A percentile compares a stretch with the other conserved stretches of the same genome.
phyloP scores from a whole-genome alignment of 2,797 vertebrate species.

The Danio kyathit region DNA sequence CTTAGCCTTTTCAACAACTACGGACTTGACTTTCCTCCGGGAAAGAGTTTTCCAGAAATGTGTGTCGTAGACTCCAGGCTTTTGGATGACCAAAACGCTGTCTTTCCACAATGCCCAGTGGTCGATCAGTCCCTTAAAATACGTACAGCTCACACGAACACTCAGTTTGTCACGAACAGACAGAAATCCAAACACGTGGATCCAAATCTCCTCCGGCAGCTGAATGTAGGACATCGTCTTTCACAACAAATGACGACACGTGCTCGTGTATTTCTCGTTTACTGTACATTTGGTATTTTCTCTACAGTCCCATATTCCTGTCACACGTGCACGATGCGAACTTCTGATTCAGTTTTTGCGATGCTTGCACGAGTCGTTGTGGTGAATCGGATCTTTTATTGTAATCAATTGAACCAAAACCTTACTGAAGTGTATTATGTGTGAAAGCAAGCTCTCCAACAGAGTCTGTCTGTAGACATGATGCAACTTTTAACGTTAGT shows the following conservation, averaged over 20 bases:
- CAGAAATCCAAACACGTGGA: constrained; percentile 62
- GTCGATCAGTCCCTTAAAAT: constrained; percentile 63
- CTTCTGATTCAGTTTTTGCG: no score
- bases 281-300: no score
- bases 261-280: neutral
- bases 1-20: constrained; percentile 59
- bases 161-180: constrained; percentile 58
- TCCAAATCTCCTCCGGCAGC: constrained; percentile 67
- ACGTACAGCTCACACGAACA: constrained; percentile 61
- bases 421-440: neutral
- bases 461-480: no score
- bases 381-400: neutral
- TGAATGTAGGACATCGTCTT: constrained; percentile 34
- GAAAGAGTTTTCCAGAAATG: constrained; percentile 66
- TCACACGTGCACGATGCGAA: no score
- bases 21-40: constrained; percentile 58
- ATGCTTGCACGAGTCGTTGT: neutral
- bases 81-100: constrained; percentile 58
- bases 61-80: constrained; percentile 45
- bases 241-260: neutral
- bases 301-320: neutral
- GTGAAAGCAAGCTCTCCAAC: no score
- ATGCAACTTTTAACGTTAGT: no score
- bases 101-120: constrained; percentile 62
- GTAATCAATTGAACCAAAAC: neutral